A percentile compares a stretch with the other conserved stretches of the same genome.
Evolutionary conservation across 2,797 vertebrate species (phyloP).

Genomic region (Nyctalus aviator): DNA sequence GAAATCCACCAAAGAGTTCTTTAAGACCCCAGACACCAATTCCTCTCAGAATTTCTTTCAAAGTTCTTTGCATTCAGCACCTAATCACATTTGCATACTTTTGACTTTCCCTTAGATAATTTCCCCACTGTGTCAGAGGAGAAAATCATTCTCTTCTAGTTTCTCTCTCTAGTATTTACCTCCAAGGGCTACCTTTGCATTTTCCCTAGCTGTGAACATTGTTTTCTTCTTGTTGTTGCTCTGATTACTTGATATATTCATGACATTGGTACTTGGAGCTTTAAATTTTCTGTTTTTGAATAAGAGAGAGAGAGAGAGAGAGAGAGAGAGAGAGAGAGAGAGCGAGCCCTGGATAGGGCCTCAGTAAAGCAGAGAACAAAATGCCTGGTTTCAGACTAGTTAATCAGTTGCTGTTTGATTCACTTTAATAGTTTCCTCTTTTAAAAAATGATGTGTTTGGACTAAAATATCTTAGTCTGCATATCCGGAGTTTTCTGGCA

Average conservation of each 20-base stretch:
- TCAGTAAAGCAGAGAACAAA: background rate
- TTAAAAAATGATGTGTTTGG: background rate
- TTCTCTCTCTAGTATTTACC: conserved; percentile 40
- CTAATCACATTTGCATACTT: conserved; percentile 83
- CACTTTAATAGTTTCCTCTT: background rate
- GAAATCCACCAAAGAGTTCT: conserved; percentile 30
- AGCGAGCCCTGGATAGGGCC: background rate
- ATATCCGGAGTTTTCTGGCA: background rate
- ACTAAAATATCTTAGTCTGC: background rate
- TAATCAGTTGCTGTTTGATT: background rate
- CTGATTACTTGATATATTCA: conserved; percentile 73
- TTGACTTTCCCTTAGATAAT: conserved; percentile 60
- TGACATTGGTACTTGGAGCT: background rate
- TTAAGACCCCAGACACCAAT: conserved; percentile 44
- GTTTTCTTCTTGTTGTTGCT: conserved; percentile 35
- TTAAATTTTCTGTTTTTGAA: background rate
- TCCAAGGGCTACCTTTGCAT: conserved; percentile 41
- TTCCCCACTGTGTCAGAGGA: conserved; percentile 58
- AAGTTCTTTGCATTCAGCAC: conserved; percentile 77
- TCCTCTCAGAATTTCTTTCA: conserved; percentile 45
- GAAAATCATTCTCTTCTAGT: conserved; percentile 66
- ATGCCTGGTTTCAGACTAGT: background rate
- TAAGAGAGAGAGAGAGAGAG: background rate
- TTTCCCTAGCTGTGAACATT: conserved; percentile 53
- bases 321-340: background rate